phyloP scores from a whole-genome alignment of 1,140 invertebrate genomes.

The Bombus soroeensis region DNA sequence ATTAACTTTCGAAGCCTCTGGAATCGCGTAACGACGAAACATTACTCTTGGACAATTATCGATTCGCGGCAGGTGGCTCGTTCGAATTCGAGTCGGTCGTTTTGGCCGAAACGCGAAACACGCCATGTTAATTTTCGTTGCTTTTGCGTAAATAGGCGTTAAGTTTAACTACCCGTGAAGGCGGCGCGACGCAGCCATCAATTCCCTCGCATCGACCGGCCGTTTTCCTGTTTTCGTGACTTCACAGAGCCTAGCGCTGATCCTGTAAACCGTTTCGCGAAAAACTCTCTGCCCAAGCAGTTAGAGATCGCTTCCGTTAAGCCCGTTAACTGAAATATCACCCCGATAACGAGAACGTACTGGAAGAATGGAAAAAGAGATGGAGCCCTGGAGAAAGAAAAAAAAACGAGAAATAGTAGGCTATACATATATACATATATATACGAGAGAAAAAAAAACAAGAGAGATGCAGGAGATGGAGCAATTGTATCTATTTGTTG shows the following conservation, averaged over 20 bases:
- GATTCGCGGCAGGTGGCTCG: slow-evolving; percentile 6
- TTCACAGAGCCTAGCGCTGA: not conserved
- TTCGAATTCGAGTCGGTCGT: slow-evolving; percentile 18
- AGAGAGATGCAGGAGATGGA: not conserved
- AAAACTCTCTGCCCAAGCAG: slow-evolving; percentile 10
- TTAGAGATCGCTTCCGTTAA: slow-evolving; percentile 63
- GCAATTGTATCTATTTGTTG: slow-evolving; percentile 32
- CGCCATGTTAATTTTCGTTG: slow-evolving; percentile 51
- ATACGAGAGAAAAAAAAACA: not conserved
- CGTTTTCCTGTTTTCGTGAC: slow-evolving; percentile 8
- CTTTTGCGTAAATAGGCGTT: slow-evolving; percentile 49
- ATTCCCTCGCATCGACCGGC: slow-evolving; percentile 37
- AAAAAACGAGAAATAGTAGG: not conserved
- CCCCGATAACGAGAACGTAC: slow-evolving; percentile 76
- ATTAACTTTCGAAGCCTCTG: not conserved
- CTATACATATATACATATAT: not conserved
- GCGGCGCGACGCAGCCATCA: slow-evolving; percentile 30
- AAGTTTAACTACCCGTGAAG: slow-evolving; percentile 45
- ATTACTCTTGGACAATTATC: slow-evolving; percentile 32
- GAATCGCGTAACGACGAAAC: slow-evolving; percentile 19
- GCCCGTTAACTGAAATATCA: slow-evolving; percentile 78
- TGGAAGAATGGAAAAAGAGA: slow-evolving; percentile 45
- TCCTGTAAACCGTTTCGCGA: slow-evolving; percentile 15
- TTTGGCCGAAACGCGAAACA: not conserved
- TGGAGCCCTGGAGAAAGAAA: not conserved